Conservation (phyloP, 2,113 vertebrate genomes). For the Henicopernis longicauda region DNA sequence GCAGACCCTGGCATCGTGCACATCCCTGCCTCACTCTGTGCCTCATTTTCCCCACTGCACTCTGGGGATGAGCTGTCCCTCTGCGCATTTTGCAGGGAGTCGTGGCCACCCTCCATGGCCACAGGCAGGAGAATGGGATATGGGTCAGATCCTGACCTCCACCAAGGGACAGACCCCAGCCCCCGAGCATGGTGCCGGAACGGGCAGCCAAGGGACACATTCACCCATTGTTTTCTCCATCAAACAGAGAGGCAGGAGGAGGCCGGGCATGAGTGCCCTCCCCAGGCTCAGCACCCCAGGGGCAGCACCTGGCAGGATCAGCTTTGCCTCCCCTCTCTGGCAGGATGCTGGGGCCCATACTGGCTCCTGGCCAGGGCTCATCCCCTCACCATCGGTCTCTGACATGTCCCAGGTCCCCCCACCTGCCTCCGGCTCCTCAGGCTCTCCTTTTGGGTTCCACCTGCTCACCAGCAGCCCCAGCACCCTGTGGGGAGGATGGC, state of each 20-base stretch:
- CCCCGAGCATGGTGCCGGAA: accelerated
- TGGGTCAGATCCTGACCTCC: background rate
- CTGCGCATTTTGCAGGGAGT: background rate
- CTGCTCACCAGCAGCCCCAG: background rate
- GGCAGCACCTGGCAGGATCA: background rate
- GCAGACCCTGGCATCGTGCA: background rate
- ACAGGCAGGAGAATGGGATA: accelerated
- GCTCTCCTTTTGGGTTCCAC: background rate
- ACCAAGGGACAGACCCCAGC: background rate
- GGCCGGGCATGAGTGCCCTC: background rate
- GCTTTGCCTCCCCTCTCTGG: background rate
- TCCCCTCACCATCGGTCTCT: background rate
- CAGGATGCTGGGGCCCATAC: background rate
- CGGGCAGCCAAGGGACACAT: background rate
- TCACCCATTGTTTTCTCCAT: accelerated
- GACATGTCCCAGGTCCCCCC: accelerated
- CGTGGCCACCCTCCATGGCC: background rate
- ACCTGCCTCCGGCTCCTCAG: accelerated
- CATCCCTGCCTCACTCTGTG: accelerated
- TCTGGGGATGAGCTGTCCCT: background rate
- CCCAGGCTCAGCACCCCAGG: background rate
- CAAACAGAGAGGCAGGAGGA: background rate
- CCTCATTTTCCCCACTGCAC: background rate
- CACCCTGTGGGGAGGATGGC: accelerated
- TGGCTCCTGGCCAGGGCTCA: background rate